phyloP scores from a whole-genome alignment of 2,888 invertebrate species.

The Stenotaenia linearis region DNA sequence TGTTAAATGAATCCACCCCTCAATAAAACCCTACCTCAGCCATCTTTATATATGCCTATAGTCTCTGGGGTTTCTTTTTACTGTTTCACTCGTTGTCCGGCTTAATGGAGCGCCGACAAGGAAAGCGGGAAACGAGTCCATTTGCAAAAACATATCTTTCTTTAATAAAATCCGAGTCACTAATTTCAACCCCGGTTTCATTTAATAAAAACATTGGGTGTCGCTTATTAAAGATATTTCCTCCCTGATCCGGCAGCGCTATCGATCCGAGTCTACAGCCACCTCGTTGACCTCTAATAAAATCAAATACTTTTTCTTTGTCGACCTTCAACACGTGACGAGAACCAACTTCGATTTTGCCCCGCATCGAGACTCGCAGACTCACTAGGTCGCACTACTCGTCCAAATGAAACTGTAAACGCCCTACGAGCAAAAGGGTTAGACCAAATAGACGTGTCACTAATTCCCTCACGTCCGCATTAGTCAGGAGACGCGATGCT shows the following conservation, averaged over 20 bases:
- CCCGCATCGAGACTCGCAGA: neutral
- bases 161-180: neutral
- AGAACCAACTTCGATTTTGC: neutral
- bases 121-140: neutral
- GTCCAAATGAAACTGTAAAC: neutral
- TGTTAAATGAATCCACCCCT: neutral
- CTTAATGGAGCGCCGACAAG: neutral
- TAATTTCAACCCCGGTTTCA: neutral
- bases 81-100: neutral
- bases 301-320: neutral
- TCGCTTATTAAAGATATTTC: neutral
- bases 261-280: neutral
- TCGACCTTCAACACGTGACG: neutral
- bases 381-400: neutral
- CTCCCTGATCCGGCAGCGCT: neutral
- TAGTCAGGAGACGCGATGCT: slow-evolving; percentile 2
- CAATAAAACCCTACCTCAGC: neutral
- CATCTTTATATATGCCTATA: neutral
- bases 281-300: neutral
- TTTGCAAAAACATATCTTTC: neutral
- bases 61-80: neutral
- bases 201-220: neutral
- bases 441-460: neutral
- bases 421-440: neutral
- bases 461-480: slow-evolving; percentile 14